Conservation (phyloP, 2,888 invertebrate genomes). For the Nomada fucata region DNA sequence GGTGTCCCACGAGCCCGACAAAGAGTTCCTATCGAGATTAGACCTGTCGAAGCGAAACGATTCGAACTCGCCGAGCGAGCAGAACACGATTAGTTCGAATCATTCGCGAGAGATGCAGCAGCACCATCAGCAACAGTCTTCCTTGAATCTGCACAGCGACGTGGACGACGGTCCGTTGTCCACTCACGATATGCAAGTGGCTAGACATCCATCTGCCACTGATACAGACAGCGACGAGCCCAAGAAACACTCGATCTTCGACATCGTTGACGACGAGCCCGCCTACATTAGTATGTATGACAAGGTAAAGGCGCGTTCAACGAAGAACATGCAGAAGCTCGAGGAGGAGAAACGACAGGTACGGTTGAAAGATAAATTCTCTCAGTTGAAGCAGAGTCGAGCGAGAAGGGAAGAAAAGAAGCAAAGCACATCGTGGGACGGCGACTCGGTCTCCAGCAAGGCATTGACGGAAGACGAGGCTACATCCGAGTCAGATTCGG, state of each 20-base stretch:
- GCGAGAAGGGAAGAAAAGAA: conserved; percentile 96
- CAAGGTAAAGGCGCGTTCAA: conserved; percentile 96
- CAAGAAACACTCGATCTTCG: conserved; percentile 96
- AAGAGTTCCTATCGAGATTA: conserved; percentile 80
- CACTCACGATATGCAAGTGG: conserved; percentile 79
- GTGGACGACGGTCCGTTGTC: conserved; percentile 80
- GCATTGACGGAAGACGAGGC: conserved; percentile 83
- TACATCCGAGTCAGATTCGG: conserved; percentile 84
- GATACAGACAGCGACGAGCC: conserved; percentile 91
- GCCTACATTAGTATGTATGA: conserved; percentile 99
- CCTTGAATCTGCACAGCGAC: conserved; percentile 78
- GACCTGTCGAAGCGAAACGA: conserved; percentile 79
- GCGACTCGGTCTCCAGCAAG: conserved; percentile 88
- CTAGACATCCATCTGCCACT: conserved; percentile 81
- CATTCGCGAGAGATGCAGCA: conserved; percentile 75
- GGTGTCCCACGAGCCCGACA: conserved; percentile 80
- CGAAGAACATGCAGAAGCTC: conserved; percentile 96
- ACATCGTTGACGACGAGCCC: conserved; percentile 94
- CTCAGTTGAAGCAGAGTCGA: conserved; percentile 93
- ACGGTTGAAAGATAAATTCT: conserved; percentile 92
- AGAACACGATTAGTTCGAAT: conserved; percentile 69
- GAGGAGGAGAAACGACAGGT: conserved; percentile 95
- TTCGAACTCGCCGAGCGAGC: conserved; percentile 75
- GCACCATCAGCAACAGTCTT: conserved; percentile 76
- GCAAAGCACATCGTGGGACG: conserved; percentile 94